Base-by-base conservation (phyloP, 53 echinoderm and acorn worm genomes). In the Echinometra lucunter region DNA sequence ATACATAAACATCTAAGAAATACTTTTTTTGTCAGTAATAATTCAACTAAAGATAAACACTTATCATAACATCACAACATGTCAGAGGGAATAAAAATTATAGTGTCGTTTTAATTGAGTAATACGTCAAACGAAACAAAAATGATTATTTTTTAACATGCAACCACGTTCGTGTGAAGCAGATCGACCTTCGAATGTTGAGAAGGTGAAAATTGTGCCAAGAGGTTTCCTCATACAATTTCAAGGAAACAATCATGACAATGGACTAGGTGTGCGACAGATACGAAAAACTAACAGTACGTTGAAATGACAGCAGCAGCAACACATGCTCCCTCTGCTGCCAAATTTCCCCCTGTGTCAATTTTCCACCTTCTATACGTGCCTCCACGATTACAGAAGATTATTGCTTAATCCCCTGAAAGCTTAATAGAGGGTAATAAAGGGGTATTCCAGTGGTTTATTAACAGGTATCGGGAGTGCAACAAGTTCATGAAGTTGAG, bases 331-430 rank as follows among this genome's bases (percentile, higher is more conserved):
- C 27, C 4, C 1, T n/a, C 3, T 27, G 16, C 8, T 91, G 67
- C 63, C 91, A 91, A 91, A 63, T 70, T 28, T 44, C 32, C 18
- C 30, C 21, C 27, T 34, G 53, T 6, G n/a, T 60, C 70, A 18
- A 45, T 45, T 70, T n/a, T 66, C 55, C 34, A 92, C 49, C 81
- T 53, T 18, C 28, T 38, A 42, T 35, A 27, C 58, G 93, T 93
- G 93, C 75, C 93, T 80, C 93, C 55, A 42, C 57, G 55, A 81
- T 93, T 80, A 80, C 25, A 55, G 21, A 75, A 37, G 58, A 93
- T 80, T 81, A 93, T 1, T 6, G 40, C 17, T 58, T 89, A 89
- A 89, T 89, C 58, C 60, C 60, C 40, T 58, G n/a, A n/a, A 60
- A 89, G 89, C 58, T 58, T 37, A 89, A 38, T 60, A 19, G 58